A percentile compares a stretch with the other conserved stretches of the same genome.
Evolutionary conservation across 53 echinoderm and acorn worm species (phyloP).

Genomic region (Echinometra lucunter): DNA sequence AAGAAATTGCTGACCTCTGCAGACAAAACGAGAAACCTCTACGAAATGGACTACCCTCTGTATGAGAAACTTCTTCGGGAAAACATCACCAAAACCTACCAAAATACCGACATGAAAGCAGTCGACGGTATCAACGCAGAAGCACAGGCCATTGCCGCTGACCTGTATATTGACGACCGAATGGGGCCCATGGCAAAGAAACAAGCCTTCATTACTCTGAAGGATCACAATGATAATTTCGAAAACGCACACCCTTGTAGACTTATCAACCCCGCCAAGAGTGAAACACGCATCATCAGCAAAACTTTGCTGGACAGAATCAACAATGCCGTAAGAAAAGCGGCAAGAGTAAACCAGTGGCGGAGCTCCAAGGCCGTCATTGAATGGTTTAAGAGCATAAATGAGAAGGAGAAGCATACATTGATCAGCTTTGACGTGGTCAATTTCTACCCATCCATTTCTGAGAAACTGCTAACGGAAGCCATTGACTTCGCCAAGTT

Average conservation of each 20-base stretch:
- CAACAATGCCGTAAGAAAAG: constrained; percentile 24
- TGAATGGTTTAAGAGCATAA: too few species aligned
- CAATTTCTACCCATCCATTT: too few species aligned
- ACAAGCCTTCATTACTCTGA: constrained; percentile 54
- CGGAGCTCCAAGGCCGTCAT: too few species aligned
- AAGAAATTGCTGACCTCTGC: too few species aligned
- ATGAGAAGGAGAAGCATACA: too few species aligned
- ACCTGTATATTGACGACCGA: constrained; percentile 33
- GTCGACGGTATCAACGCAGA: too few species aligned
- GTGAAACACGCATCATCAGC: constrained; percentile 68
- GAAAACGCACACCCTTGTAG: constrained; percentile 51
- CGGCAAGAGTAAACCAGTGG: constrained; percentile 49
- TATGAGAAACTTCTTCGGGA: too few species aligned
- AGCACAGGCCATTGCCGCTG: neutral
- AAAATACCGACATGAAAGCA: neutral
- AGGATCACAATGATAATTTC: constrained; percentile 63
- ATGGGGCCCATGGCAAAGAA: constrained; percentile 44
- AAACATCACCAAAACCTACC: neutral
- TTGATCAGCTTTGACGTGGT: too few species aligned
- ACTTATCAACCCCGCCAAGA: constrained; percentile 72
- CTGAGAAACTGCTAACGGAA: too few species aligned
- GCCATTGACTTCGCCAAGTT: neutral
- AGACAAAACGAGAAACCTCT: too few species aligned
- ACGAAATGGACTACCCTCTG: too few species aligned
- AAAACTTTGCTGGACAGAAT: constrained; percentile 66